Percentiles rank a stretch among this genome's conserved stretches.
Conservation (phyloP, 92 coral and sea anemone genomes). For the Phenganax stokvisi region DNA sequence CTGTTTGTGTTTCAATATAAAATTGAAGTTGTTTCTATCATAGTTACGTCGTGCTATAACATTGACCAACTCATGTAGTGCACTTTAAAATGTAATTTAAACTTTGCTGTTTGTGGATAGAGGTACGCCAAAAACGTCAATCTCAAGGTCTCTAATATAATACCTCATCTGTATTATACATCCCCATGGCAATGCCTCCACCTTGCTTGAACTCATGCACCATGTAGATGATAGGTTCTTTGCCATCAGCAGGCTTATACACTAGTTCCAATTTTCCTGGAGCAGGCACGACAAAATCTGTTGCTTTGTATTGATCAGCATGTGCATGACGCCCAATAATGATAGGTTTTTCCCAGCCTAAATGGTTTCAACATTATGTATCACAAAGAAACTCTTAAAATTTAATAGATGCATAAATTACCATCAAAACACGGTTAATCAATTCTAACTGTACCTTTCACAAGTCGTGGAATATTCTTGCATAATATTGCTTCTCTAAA, state of each 20-base stretch:
- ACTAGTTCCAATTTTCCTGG: conserved; percentile 68
- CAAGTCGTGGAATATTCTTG: conserved; percentile 87
- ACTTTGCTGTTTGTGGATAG: no score
- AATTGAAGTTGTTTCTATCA: no score
- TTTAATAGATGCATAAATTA: neutral
- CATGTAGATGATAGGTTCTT: conserved; percentile 63
- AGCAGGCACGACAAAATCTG: conserved; percentile 96
- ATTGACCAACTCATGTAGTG: no score
- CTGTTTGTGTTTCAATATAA: no score
- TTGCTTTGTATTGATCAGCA: conserved; percentile 98
- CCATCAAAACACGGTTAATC: neutral
- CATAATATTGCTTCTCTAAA: conserved; percentile 97
- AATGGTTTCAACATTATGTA: neutral
- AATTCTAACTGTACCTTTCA: conserved; percentile 48
- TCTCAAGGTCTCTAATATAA: neutral
- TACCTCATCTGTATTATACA: conserved; percentile 97
- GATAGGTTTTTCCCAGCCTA: conserved; percentile 91
- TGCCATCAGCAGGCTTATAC: conserved; percentile 83
- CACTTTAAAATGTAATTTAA: no score
- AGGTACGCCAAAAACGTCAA: no score
- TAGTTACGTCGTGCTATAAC: no score
- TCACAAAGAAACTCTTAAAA: neutral
- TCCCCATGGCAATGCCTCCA: conserved; percentile 94
- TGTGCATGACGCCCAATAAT: conserved; percentile 99
- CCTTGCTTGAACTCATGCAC: conserved; percentile 66